phyloP scores from a whole-genome alignment of 2,888 invertebrate species.

The Stegana nigrithorax region DNA sequence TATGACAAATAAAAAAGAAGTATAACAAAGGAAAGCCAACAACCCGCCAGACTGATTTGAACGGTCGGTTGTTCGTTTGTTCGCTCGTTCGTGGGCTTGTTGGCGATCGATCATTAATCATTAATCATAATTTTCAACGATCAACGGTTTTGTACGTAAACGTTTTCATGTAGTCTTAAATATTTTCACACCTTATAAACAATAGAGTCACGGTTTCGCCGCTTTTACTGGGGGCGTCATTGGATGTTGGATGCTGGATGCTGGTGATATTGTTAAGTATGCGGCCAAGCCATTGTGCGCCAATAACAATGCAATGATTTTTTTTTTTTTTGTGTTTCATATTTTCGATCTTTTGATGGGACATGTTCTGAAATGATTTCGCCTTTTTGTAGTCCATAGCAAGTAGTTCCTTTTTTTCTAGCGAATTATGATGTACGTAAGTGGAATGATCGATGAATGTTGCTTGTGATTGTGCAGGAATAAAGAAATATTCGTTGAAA shows the following conservation, averaged over 20 bases:
- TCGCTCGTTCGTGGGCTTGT: slow-evolving; percentile 51
- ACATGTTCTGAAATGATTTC: no score
- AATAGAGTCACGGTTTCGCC: slow-evolving; percentile 52
- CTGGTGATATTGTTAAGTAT: slow-evolving; percentile 9
- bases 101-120: slow-evolving; percentile 40
- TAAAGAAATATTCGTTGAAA: not conserved
- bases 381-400: slow-evolving; percentile 16
- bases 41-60: slow-evolving; percentile 35
- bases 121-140: slow-evolving; percentile 65
- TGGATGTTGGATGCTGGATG: slow-evolving; percentile 8
- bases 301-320: slow-evolving; percentile 27
- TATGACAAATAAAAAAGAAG: not conserved
- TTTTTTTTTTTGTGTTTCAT: slow-evolving; percentile 18
- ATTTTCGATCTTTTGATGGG: no score
- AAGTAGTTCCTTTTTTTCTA: slow-evolving; percentile 48
- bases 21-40: not conserved
- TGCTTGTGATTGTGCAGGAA: slow-evolving; percentile 20
- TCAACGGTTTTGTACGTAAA: slow-evolving; percentile 64
- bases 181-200: slow-evolving; percentile 64
- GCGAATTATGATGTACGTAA: slow-evolving; percentile 60
- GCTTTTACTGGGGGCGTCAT: slow-evolving; percentile 7
- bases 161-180: slow-evolving; percentile 60
- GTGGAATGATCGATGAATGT: slow-evolving; percentile 62
- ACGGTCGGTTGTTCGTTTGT: slow-evolving; percentile 1
- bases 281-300: slow-evolving; percentile 13